Conservation (phyloP, 2,113 vertebrate species). For the Guaruba guarouba region DNA sequence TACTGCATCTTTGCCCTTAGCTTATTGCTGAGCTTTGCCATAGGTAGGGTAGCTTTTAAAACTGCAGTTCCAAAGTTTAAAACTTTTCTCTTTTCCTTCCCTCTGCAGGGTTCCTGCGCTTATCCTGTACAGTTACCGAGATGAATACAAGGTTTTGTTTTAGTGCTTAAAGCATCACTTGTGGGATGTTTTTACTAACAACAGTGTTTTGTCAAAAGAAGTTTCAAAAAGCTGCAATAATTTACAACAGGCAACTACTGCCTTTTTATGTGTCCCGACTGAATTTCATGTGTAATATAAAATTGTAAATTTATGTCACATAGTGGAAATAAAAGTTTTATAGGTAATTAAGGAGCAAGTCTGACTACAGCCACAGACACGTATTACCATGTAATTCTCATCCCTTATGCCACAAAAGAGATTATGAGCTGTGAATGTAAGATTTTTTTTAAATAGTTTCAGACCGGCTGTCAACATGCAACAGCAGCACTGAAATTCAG, state of each 20-base stretch:
- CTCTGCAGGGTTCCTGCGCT: constrained; percentile 85
- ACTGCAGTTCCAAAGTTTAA: neutral
- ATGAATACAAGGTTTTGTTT: constrained; percentile 92
- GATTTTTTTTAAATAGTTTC: neutral
- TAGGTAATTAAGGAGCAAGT: neutral
- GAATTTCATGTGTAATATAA: neutral
- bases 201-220: constrained; percentile 1
- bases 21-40: neutral
- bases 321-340: neutral
- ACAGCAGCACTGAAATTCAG: neutral
- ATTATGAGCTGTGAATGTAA: neutral
- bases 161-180: constrained; percentile 59
- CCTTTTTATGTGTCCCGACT: neutral
- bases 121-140: constrained; percentile 92
- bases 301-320: neutral
- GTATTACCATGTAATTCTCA: neutral
- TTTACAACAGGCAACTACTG: neutral
- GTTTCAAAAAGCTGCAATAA: neutral
- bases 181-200: neutral
- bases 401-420: neutral
- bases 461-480: neutral
- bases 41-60: neutral
- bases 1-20: neutral
- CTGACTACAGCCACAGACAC: neutral
- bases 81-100: neutral